Base-by-base conservation (phyloP, 2,888 invertebrate genomes). In the Drosophila gaucha region DNA sequence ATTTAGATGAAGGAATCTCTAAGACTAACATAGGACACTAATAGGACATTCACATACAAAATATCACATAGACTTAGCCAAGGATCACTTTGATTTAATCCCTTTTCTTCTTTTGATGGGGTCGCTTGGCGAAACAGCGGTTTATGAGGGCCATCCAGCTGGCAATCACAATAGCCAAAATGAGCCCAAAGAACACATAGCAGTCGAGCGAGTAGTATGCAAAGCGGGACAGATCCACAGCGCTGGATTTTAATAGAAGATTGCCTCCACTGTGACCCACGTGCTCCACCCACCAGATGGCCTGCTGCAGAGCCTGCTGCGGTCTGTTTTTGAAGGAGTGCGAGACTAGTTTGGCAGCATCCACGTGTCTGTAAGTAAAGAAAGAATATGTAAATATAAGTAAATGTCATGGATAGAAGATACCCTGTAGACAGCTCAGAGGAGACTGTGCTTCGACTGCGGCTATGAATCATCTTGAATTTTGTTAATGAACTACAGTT, bases 261-360 rank as follows among this genome's bases (percentile, higher is more conserved):
- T 94, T 94, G 0, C 95, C 94, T 5, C 92, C 90, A 0, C 94
- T 93, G 24, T 92, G 91, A 0, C 93, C 93, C 1, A 94, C 94
- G 84, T 95, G 93, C 85, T 95, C 95, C 22, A 94, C 93, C 95
- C 95, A 95, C 91, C 94, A 94, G 8, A 94, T 91, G 9, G 95
- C 93, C 6, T 93, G 93, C 20, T 93, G 93, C 24, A 94, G 90
- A 0, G 95, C 93, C 3, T 93, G 90, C 66, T 93, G 90, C 0
- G 93, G 93, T 0, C 94, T 93, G 80, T 94, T 93, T 49, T 90
- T 91, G 88, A 92, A 94, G 18, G 93, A 89, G 63, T 90, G 90
- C 2, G 93, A 93, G n/a, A 93, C 90, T 33, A 88, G 84, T 80
- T 93, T 92, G 8, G 93, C 93, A 65, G 92, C 89, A 38, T 91